Evolutionary conservation across 2,113 vertebrate genomes (phyloP).

Genomic region (Chaenocephalus aceratus): DNA sequence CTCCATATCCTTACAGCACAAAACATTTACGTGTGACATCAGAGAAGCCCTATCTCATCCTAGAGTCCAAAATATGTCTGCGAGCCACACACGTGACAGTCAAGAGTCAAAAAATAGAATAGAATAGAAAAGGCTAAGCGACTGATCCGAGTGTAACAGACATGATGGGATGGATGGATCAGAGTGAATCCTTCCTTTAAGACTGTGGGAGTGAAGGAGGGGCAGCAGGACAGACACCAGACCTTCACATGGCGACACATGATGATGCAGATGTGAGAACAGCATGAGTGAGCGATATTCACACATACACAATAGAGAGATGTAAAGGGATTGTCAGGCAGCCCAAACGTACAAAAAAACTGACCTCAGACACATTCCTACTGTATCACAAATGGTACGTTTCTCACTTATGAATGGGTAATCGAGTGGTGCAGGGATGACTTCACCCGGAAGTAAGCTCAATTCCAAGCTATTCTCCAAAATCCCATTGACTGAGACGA

Average conservation of each 20-base stretch:
- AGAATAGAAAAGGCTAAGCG: constrained; percentile 48
- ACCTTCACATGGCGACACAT: constrained; percentile 25
- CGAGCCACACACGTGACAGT: constrained; percentile 64
- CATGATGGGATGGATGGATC: constrained; percentile 49
- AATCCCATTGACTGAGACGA: too few species aligned
- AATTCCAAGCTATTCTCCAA: too few species aligned
- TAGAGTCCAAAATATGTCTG: constrained; percentile 63
- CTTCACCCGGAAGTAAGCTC: too few species aligned
- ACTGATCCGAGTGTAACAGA: constrained; percentile 65
- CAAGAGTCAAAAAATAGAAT: constrained; percentile 51
- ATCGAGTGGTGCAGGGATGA: too few species aligned
- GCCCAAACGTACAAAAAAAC: constrained; percentile 58
- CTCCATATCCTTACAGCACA: constrained; percentile 59
- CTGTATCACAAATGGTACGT: constrained; percentile 31
- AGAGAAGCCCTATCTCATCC: constrained; percentile 65
- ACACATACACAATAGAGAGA: constrained; percentile 16
- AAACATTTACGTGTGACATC: constrained; percentile 71
- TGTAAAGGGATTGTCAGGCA: constrained; percentile 73
- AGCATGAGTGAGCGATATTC: constrained; percentile 44
- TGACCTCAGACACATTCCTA: constrained; percentile 61
- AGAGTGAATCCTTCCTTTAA: constrained; percentile 22
- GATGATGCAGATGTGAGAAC: constrained; percentile 20
- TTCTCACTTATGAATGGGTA: constrained; percentile 40
- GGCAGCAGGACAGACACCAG: constrained; percentile 20
- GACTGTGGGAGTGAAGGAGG: constrained; percentile 19